A percentile compares a stretch with the other conserved stretches of the same genome.
Conservation (phyloP, 2,113 vertebrate genomes). For the Morone saxatilis region DNA sequence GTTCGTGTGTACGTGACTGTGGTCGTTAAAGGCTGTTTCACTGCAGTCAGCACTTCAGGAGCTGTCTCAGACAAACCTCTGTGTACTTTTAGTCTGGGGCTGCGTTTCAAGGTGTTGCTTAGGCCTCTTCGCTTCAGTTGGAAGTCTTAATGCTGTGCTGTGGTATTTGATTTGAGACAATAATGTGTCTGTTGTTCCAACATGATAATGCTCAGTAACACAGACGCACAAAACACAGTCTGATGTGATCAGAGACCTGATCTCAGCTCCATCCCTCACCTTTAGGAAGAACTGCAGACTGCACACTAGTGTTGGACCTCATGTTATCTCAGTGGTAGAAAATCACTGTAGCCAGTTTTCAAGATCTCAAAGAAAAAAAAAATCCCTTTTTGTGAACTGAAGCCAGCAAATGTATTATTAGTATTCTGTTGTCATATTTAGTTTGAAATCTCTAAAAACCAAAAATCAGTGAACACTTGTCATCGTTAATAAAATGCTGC, state of each 20-base stretch:
- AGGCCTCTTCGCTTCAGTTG: background rate
- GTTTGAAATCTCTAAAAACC: background rate
- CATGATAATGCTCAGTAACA: background rate
- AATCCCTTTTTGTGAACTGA: background rate
- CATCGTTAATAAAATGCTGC: background rate
- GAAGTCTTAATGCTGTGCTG: background rate
- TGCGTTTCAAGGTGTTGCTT: too few relatives aligned
- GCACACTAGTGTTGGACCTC: background rate
- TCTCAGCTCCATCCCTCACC: background rate
- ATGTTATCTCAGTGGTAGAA: background rate
- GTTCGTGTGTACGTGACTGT: background rate
- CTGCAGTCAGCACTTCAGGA: background rate
- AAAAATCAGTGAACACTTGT: too few relatives aligned
- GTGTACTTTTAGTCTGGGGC: too few relatives aligned
- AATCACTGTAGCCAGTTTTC: background rate
- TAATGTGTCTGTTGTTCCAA: background rate
- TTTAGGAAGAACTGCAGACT: background rate
- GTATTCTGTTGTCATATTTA: background rate
- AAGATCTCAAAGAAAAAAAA: background rate
- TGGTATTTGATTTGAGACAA: background rate
- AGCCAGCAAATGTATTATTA: background rate
- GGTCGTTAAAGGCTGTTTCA: too few relatives aligned
- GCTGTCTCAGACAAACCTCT: background rate
- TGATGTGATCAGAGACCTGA: background rate
- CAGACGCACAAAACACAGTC: too few relatives aligned